phyloP scores from a whole-genome alignment of 2,113 vertebrate species.

The Caretta caretta region DNA sequence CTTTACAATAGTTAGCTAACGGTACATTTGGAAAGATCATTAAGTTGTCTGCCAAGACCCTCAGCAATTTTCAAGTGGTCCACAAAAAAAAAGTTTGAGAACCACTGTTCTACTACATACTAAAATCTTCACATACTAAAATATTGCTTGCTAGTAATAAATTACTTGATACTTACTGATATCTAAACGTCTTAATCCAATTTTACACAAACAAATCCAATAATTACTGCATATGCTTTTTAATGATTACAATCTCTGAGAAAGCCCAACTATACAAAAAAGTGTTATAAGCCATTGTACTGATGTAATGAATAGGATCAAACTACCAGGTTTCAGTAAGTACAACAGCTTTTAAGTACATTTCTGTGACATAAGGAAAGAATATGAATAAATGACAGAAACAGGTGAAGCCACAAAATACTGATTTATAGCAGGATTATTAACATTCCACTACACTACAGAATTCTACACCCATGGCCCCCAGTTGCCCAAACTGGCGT shows the following conservation, averaged over 20 bases:
- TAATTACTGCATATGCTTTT: slow-evolving; percentile 75
- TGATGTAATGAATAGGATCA: slow-evolving; percentile 76
- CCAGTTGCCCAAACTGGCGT: slow-evolving; percentile 19
- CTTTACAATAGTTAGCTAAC: no score
- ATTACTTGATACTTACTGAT: slow-evolving; percentile 72
- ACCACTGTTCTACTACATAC: neutral
- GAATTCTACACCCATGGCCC: neutral
- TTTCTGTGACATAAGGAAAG: slow-evolving; percentile 70
- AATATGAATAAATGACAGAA: slow-evolving; percentile 72
- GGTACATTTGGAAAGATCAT: no score
- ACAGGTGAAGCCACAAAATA: slow-evolving; percentile 66
- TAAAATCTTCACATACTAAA: slow-evolving; percentile 46
- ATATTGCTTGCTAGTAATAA: slow-evolving; percentile 73
- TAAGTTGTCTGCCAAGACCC: no score
- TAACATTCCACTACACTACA: slow-evolving; percentile 39
- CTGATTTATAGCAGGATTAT: slow-evolving; percentile 68
- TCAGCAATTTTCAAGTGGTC: no score
- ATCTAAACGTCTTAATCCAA: slow-evolving; percentile 77
- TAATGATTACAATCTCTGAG: slow-evolving; percentile 72
- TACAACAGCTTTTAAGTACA: slow-evolving; percentile 76
- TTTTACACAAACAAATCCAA: slow-evolving; percentile 77
- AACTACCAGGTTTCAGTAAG: slow-evolving; percentile 75
- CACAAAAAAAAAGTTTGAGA: no score
- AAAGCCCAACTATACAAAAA: slow-evolving; percentile 73
- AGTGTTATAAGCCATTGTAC: slow-evolving; percentile 72